Base-by-base conservation (phyloP, 2,113 vertebrate species). In the Neoarius graeffei region DNA sequence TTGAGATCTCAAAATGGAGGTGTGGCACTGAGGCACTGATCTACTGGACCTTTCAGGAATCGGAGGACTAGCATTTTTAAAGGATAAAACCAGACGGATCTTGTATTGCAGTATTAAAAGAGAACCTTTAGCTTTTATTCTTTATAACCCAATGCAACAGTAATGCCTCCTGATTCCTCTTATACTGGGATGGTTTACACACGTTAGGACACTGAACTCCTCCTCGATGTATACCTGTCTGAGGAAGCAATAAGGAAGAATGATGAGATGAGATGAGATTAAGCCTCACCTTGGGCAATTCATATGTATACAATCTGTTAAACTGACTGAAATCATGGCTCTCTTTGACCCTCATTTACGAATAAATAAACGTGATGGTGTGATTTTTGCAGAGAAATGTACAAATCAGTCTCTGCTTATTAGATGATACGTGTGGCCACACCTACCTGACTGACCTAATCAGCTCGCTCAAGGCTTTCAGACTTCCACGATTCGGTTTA, bases 11-110 rank as follows among this genome's bases (percentile, higher is more conserved):
- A 92, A 89, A 81, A 85, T 87, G 19, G 86, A 90, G 81, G 71
- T n/a, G 54, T 76, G 69, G 30, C 84, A 91, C 86, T 88, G 87
- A 87, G 90, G 23, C 93, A 94, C 92, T 91, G 93, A 91, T 90
- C 82, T 88, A 86, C 91, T 93, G 93, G 93, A 93, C 80, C 59
- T 52, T 80, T 80, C 59, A 23, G 81, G 71, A 48, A 64, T 83
- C 25, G 52, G 35, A 81, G 64, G 57, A 69, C 52, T 81, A 19
- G 83, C 15, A 1, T 13, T 60, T 59, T 27, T 6, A 13, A 27
- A 20, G 20, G 77, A 11, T 10, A 81, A 17, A 42, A 81, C 42
- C 30, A 82, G 42, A 82, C 5, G 15, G 80, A 82, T 62, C 57
- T 35, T 82, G 57, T 82, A 82, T 82, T 20, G 57, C 57, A 48